These are phyloP conservation scores for Eulemur rufifrons DNA, from an alignment of 2,113 vertebrate genomes.

Conservation along the genomic window DNA sequence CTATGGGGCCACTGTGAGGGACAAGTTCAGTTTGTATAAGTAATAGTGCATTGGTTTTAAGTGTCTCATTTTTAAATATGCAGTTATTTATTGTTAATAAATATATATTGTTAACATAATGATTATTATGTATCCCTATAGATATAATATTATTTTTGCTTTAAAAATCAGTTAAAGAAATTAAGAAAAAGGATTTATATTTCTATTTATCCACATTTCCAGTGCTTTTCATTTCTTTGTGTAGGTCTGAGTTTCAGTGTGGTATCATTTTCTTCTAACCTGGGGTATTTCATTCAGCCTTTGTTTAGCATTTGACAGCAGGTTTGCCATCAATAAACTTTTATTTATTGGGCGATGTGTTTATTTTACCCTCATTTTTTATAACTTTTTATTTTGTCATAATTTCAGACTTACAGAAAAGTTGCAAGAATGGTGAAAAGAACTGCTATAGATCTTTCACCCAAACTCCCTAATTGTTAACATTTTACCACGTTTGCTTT, in stretches of 20 bases:
- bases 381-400: slow-evolving; percentile 1
- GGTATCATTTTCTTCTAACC: neutral
- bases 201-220: neutral
- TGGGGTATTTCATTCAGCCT: neutral
- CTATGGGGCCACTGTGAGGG: neutral
- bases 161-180: neutral
- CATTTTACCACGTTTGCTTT: neutral
- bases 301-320: neutral
- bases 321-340: neutral
- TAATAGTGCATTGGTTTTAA: neutral
- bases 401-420: neutral
- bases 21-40: neutral
- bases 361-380: neutral
- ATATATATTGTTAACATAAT: neutral
- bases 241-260: neutral
- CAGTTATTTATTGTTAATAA: neutral
- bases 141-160: neutral
- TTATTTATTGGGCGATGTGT: neutral
- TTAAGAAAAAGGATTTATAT: neutral
- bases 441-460: neutral
- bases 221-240: neutral
- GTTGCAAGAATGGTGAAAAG: neutral
- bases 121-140: neutral
- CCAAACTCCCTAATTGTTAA: neutral
- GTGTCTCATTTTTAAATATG: neutral